Conservation (phyloP, 2,113 vertebrate species). For the Tyto alba region DNA sequence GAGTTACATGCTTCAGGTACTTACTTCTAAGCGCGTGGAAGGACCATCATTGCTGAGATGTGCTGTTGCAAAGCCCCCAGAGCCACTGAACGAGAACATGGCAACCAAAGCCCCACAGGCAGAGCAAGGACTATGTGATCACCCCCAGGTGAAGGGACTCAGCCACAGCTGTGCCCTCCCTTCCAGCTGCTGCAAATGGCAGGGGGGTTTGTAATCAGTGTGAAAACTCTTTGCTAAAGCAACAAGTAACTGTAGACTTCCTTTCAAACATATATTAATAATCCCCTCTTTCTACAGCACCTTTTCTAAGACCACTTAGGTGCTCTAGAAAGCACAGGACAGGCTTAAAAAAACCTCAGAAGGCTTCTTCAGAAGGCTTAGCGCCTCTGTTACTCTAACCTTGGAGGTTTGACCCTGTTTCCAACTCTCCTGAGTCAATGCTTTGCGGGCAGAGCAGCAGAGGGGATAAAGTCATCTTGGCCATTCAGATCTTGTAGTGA, state of each 20-base stretch:
- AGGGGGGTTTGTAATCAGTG: rapidly evolving
- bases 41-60: rapidly evolving
- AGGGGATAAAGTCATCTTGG: neutral
- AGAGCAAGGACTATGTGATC: neutral
- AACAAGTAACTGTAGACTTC: neutral
- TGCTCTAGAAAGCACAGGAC: neutral
- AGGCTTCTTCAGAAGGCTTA: neutral
- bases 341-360: neutral
- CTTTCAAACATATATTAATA: rapidly evolving
- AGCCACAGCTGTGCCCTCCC: neutral
- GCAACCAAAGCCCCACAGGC: rapidly evolving
- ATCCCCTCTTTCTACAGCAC: neutral
- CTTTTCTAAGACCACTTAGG: neutral
- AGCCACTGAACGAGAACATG: rapidly evolving
- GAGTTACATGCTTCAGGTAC: neutral
- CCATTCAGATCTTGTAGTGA: neutral
- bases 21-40: rapidly evolving
- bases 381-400: neutral
- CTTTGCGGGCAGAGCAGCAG: neutral
- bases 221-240: neutral
- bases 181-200: neutral
- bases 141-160: neutral
- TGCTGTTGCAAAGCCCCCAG: neutral
- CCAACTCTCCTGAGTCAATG: neutral
- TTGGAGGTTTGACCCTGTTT: neutral